Base-by-base conservation (phyloP, 1,140 invertebrate genomes). In the Leptoteleia sp. region DNA sequence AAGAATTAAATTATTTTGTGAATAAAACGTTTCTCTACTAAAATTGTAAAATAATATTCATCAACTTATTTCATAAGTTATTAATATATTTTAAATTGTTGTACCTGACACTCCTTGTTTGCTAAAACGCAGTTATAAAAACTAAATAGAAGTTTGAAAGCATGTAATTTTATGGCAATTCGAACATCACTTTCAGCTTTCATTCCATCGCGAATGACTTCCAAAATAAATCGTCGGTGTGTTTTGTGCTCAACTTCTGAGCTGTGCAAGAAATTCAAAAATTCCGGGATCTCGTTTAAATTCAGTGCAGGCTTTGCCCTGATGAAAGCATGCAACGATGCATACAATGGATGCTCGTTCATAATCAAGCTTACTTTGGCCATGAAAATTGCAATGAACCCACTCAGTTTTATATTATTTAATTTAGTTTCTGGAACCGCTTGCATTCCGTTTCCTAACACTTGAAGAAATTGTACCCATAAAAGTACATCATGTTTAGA, bases 221-320 rank as follows among this genome's bases (percentile, higher is more conserved):
- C 88, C 1, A 95, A 84, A 15, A 95, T 93, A 93, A 94, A 96
- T 22, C 88, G 83, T 72, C 93, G 90, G 59, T 94, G 91, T 1
- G 90, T 87, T 9, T 83, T 84, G 38, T 90, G 88, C 59, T 94
- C 91, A 0, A 94, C 85, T 42, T 93, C 92, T 3, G 92, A 91
- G 67, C 93, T 94, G 70, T 95, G 92, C 67, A 95, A 92, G 8
- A 95, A 90, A 52, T 92, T 93, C 22, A 94, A 91, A 64, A 95
- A 92, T 85, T 95, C 95, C 3, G 95, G 94, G n/a, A 95, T 92
- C n/a, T 92, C 90, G 2, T 90, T 90, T 1, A 95, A 85, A 83
- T 95, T 92, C 3, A 95, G 84, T 6, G 90, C 88, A 25, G 92
- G 91, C 85, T 94, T 95, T 0, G 93, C 92, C 80, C 93, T 91